phyloP scores from a whole-genome alignment of 2,113 vertebrate genomes.

The Arenaria interpres region DNA sequence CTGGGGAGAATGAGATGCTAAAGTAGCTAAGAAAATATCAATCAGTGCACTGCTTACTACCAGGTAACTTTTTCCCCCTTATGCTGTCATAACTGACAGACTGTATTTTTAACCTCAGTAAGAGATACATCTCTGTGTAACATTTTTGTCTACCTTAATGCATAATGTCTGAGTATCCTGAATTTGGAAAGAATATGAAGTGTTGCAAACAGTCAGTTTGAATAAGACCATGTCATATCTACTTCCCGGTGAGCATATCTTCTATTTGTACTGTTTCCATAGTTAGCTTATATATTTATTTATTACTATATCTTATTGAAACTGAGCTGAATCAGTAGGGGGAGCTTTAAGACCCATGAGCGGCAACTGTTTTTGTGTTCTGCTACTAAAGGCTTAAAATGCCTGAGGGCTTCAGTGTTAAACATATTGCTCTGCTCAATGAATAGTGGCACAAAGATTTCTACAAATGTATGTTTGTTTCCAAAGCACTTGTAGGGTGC shows the following conservation, averaged over 20 bases:
- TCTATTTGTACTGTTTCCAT: background rate
- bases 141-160: background rate
- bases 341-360: slow-evolving; percentile 9
- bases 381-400: background rate
- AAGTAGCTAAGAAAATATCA: background rate
- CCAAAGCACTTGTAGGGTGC: slow-evolving; percentile 24
- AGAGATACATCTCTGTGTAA: background rate
- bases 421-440: slow-evolving; percentile 31
- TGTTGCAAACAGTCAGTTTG: background rate
- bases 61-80: background rate
- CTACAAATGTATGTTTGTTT: slow-evolving; percentile 48
- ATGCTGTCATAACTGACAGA: background rate
- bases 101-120: background rate
- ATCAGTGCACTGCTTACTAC: background rate
- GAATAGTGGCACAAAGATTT: slow-evolving; percentile 31
- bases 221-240: background rate
- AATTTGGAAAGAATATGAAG: background rate
- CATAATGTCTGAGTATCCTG: background rate
- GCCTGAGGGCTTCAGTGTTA: background rate
- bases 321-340: background rate
- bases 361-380: background rate
- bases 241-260: background rate
- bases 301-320: background rate
- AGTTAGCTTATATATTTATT: background rate
- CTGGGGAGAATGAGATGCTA: background rate